Conservation (phyloP, 2,888 invertebrate species). For the Gastrophysa polygoni region DNA sequence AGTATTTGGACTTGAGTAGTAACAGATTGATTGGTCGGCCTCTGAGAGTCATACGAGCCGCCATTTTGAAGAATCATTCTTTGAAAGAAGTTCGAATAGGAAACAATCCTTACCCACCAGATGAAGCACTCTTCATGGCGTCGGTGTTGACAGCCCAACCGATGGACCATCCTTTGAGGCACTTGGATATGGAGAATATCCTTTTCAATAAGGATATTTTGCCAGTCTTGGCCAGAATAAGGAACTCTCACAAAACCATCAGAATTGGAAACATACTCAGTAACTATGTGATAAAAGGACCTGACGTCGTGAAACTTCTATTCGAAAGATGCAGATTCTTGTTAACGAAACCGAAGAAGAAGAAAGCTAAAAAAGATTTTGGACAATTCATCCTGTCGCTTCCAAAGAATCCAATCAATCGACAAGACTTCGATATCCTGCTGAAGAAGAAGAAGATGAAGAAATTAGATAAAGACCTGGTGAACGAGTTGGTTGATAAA, state of each 20-base stretch:
- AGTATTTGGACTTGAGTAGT: slow-evolving; percentile 54
- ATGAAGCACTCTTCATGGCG: slow-evolving; percentile 58
- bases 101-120: slow-evolving; percentile 60
- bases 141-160: slow-evolving; percentile 51
- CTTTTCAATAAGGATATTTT: slow-evolving; percentile 58
- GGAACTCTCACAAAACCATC: slow-evolving; percentile 46
- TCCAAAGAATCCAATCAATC: slow-evolving; percentile 47
- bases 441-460: slow-evolving; percentile 52
- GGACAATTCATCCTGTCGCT: slow-evolving; percentile 58
- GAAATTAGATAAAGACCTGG: slow-evolving; percentile 50
- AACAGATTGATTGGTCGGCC: slow-evolving; percentile 50
- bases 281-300: slow-evolving; percentile 59
- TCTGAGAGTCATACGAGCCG: slow-evolving; percentile 54
- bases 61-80: slow-evolving; percentile 56
- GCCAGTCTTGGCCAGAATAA: slow-evolving; percentile 43
- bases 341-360: slow-evolving; percentile 59
- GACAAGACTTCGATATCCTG: slow-evolving; percentile 49
- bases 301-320: slow-evolving; percentile 57
- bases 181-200: slow-evolving; percentile 61
- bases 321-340: slow-evolving; percentile 60
- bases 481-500: slow-evolving; percentile 50
- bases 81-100: slow-evolving; percentile 59
- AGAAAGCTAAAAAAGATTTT: slow-evolving; percentile 57
- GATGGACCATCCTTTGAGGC: slow-evolving; percentile 48
- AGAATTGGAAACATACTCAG: slow-evolving; percentile 59